phyloP scores from a whole-genome alignment of 2,888 invertebrate genomes.

The Amblyjoppa fuscipennis region DNA sequence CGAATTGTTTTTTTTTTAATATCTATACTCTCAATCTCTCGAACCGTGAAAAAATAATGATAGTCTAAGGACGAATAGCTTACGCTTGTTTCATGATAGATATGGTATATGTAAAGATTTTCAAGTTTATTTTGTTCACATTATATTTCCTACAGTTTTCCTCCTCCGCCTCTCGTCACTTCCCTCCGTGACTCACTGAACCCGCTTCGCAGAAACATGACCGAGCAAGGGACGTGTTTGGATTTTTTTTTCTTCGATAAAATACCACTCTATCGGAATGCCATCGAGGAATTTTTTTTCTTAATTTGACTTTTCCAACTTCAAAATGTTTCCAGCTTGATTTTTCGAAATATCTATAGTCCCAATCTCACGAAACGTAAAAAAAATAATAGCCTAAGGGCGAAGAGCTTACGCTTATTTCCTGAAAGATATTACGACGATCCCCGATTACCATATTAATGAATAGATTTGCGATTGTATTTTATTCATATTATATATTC shows the following conservation, averaged over 20 bases:
- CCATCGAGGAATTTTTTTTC: neutral
- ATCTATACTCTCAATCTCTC: neutral
- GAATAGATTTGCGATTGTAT: neutral
- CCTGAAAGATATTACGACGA: neutral
- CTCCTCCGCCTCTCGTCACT: conserved; percentile 16
- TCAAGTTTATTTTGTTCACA: neutral
- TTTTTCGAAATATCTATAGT: neutral
- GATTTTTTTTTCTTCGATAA: neutral
- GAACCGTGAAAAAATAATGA: neutral
- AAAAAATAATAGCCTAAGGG: neutral
- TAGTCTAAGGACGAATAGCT: neutral
- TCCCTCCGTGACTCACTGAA: conserved; percentile 42
- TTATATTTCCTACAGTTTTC: neutral
- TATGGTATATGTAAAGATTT: neutral
- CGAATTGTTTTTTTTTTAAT: neutral
- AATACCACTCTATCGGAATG: neutral
- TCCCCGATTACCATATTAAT: neutral
- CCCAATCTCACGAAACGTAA: neutral
- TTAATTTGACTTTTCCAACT: no score
- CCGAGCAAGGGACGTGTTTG: neutral
- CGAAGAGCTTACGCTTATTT: neutral
- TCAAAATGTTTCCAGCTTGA: no score
- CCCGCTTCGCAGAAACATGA: conserved; percentile 45
- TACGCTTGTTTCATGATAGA: neutral
- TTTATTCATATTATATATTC: conserved; percentile 1